These are phyloP conservation scores for Atherinosoma microstoma DNA, from an alignment of 2,797 vertebrate species.

Conservation along the genomic window DNA sequence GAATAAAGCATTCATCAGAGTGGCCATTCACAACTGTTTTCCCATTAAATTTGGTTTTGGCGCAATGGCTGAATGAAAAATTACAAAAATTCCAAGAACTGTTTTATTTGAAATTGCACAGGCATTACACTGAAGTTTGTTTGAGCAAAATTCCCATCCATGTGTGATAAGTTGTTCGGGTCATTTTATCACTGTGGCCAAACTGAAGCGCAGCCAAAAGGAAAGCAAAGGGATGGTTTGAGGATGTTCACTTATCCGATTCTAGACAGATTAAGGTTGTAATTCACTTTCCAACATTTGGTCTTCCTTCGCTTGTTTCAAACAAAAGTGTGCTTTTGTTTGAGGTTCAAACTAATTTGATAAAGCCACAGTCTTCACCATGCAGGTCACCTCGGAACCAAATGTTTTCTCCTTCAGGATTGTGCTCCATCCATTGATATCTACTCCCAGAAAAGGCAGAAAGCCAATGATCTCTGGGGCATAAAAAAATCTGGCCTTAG, in stretches of 20 bases:
- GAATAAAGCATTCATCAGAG: slow-evolving; percentile 55
- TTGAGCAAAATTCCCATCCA: slow-evolving; percentile 46
- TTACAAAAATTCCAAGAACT: slow-evolving; percentile 51
- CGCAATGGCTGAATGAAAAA: slow-evolving; percentile 48
- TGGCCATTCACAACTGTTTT: slow-evolving; percentile 58
- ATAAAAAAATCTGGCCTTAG: slow-evolving; percentile 64
- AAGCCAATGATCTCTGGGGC: slow-evolving; percentile 62
- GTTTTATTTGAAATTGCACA: slow-evolving; percentile 61
- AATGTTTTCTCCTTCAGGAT: slow-evolving; percentile 40
- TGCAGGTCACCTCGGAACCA: slow-evolving; percentile 53
- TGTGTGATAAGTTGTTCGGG: slow-evolving; percentile 49
- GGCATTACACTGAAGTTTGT: slow-evolving; percentile 40
- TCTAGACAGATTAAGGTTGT: slow-evolving; percentile 39
- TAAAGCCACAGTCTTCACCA: slow-evolving; percentile 47
- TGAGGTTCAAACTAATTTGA: slow-evolving; percentile 49
- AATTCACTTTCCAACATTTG: slow-evolving; percentile 41
- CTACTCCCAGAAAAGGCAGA: slow-evolving; percentile 36
- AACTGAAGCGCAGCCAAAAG: slow-evolving; percentile 24
- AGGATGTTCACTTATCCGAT: slow-evolving; percentile 28
- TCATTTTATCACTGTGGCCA: slow-evolving; percentile 46
- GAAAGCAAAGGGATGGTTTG: slow-evolving; percentile 25
- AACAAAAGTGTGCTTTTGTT: slow-evolving; percentile 48
- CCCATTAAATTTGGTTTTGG: slow-evolving; percentile 56
- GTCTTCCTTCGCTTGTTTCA: slow-evolving; percentile 38
- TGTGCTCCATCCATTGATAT: slow-evolving; percentile 26